phyloP scores from a whole-genome alignment of 2,888 invertebrate species.

The Tuberolachnus salignus region DNA sequence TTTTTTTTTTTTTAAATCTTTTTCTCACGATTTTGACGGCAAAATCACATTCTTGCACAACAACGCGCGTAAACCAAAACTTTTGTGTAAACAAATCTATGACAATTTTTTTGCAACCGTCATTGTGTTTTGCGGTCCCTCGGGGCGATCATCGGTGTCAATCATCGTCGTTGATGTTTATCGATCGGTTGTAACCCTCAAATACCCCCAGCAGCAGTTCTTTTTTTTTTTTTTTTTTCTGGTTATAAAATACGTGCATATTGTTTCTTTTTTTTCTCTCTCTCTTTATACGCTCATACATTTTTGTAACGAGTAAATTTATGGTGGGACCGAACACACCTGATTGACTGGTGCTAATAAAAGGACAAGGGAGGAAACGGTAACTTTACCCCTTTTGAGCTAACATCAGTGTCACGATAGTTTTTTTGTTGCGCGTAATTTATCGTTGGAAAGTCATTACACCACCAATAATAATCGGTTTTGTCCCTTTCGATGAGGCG shows the following conservation, averaged over 20 bases:
- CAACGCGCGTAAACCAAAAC: slow-evolving; percentile 35
- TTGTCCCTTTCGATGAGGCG: slow-evolving; percentile 54
- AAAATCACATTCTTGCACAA: slow-evolving; percentile 9
- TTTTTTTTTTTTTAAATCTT: not conserved
- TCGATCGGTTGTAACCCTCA: slow-evolving; percentile 54
- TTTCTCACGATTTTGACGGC: slow-evolving; percentile 44
- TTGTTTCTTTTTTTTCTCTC: slow-evolving; percentile 41
- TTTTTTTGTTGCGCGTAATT: slow-evolving; percentile 51
- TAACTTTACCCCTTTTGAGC: slow-evolving; percentile 54
- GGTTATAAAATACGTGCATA: slow-evolving; percentile 48
- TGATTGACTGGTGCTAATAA: slow-evolving; percentile 56
- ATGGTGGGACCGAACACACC: slow-evolving; percentile 55
- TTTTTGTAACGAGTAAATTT: slow-evolving; percentile 55
- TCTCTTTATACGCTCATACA: not conserved
- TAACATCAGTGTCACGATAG: slow-evolving; percentile 55
- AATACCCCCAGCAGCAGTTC: slow-evolving; percentile 50
- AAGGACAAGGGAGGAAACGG: slow-evolving; percentile 48
- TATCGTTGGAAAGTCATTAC: slow-evolving; percentile 55
- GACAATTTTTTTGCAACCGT: slow-evolving; percentile 43
- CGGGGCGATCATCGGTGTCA: slow-evolving; percentile 55
- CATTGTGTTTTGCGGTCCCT: slow-evolving; percentile 49
- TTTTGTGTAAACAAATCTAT: slow-evolving; percentile 54
- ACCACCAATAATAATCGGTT: slow-evolving; percentile 56
- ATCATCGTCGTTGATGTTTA: slow-evolving; percentile 56
- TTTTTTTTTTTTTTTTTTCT: slow-evolving; percentile 34